phyloP scores from a whole-genome alignment of 2,888 invertebrate genomes.

The Lamellibrachia columna region DNA sequence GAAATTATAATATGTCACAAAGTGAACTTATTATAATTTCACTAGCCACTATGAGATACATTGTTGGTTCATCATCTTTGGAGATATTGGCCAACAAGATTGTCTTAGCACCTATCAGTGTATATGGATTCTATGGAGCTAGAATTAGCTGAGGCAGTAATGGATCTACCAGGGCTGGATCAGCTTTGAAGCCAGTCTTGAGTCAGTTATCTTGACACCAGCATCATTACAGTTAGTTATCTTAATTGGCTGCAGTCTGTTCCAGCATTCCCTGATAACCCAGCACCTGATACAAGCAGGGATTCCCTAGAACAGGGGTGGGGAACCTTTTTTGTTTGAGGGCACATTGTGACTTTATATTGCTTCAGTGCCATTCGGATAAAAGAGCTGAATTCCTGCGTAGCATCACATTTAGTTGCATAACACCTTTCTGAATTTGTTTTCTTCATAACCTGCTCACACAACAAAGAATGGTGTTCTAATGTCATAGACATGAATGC shows the following conservation, averaged over 20 bases:
- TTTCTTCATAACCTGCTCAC: too few species aligned
- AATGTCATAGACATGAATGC: too few species aligned
- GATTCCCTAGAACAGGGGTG: neutral
- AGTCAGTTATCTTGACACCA: neutral
- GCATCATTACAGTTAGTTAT: neutral
- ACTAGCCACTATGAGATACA: too few species aligned
- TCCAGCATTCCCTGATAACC: conserved; percentile 4
- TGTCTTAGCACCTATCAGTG: neutral
- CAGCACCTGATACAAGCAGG: neutral
- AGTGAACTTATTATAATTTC: too few species aligned
- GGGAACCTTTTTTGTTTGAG: neutral
- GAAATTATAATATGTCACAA: too few species aligned
- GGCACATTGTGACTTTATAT: neutral
- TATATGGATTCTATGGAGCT: neutral
- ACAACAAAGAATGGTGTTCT: too few species aligned
- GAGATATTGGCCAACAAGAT: neutral
- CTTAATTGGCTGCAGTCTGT: conserved; percentile 4
- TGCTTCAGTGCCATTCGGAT: neutral
- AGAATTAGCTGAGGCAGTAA: neutral
- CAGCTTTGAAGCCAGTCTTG: neutral
- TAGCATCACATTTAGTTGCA: too few species aligned
- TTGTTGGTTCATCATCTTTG: too few species aligned
- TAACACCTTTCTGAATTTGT: too few species aligned
- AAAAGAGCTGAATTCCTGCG: too few species aligned
- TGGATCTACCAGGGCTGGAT: neutral